Base-by-base conservation (phyloP, 2,113 vertebrate species). In the Dunckerocampus dactyliophorus region DNA sequence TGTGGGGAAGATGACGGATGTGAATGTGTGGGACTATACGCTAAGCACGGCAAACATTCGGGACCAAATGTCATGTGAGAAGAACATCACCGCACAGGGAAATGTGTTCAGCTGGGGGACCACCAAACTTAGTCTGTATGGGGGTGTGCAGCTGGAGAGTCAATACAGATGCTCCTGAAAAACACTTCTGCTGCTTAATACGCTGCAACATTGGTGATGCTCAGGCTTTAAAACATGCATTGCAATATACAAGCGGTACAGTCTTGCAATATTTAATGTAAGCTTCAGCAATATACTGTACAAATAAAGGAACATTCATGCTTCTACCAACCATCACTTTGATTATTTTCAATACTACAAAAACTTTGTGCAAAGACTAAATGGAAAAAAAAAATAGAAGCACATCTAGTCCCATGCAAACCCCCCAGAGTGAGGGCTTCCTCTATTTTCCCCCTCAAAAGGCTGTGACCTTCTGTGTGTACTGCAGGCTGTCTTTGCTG, bases 21-120 rank as follows among this genome's bases (percentile, higher is more conserved):
- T 94, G 63, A 88, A 90, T 42, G 59, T 93, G 50, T 95, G 94
- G 93, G 90, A 93, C 83, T 88, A 85, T 0, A 86, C 89, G 1
- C 85, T 93, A 4, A 71, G 73, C 12, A 58, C 80, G 0, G 50
- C 64, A 0, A 88, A 92, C 11, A 82, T 94, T 0, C 75, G 79
- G 7, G 73, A 88, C 8, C 88, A 92, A 47, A 90, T 89, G 31
- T 77, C 67, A 3, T 94, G 92, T 77, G 81, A 69, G 12, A 47
- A 51, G 0, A 66, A 62, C 52, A 63, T 31, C 47, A 75, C 64
- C 0, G 20, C 6, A 11, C 60, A 57, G 71, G 94, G 92, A 10
- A 92, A 93, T 0, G 67, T 93, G 43, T 51, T 92, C 16, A 91
- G 84, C 17, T 94, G 94, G 92, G 92, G 92, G 10, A 67, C 82